A percentile compares a stretch with the other conserved stretches of the same genome.
These are phyloP conservation scores for Dryobates pubescens DNA, from an alignment of 2,797 vertebrate species.

Conservation along the genomic window DNA sequence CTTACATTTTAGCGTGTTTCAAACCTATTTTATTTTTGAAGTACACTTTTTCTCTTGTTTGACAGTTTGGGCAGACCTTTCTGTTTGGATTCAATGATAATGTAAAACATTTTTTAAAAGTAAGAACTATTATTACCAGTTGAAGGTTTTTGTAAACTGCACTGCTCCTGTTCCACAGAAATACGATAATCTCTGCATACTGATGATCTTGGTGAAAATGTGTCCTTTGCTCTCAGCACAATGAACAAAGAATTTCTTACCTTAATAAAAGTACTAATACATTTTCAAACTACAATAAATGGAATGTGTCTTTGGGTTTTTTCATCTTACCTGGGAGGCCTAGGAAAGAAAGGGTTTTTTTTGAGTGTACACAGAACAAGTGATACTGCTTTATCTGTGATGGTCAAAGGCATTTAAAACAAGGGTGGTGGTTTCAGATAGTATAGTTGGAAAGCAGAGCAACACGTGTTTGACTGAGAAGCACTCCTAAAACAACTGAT, in stretches of 20 bases:
- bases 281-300: background rate
- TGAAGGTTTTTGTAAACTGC: background rate
- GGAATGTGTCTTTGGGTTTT: background rate
- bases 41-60: background rate
- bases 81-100: background rate
- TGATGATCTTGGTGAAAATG: background rate
- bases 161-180: accelerated
- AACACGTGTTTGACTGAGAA: background rate
- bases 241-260: background rate
- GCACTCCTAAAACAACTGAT: background rate
- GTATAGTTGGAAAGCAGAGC: background rate
- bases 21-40: background rate
- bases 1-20: background rate
- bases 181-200: accelerated
- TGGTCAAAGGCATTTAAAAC: background rate
- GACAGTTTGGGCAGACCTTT: background rate
- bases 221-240: background rate
- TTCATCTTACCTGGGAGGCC: background rate
- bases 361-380: background rate
- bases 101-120: background rate
- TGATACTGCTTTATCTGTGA: background rate
- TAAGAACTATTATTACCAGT: background rate
- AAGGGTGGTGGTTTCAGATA: background rate
- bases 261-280: background rate
- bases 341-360: background rate